Evolutionary conservation across 2,797 vertebrate species (phyloP).

Genomic region (Enoplosus armatus): DNA sequence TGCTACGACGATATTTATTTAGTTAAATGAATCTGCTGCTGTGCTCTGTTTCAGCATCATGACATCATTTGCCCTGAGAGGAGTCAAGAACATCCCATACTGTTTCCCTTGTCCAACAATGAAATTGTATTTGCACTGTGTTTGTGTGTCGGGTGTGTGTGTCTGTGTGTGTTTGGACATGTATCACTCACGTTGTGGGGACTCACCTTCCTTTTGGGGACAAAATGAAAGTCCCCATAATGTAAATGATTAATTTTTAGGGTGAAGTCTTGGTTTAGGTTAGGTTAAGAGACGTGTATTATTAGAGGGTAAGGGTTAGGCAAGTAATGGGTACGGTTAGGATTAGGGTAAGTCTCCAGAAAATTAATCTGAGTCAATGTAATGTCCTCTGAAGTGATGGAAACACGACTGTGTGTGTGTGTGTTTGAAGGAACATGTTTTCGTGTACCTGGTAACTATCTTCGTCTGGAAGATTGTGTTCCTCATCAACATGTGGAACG

Average conservation of each 20-base stretch:
- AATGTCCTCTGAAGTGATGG: too few species aligned
- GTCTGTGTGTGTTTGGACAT: background rate
- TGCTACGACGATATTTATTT: too few species aligned
- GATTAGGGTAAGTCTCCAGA: too few species aligned
- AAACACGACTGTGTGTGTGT: background rate
- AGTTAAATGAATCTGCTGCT: slow-evolving; percentile 51
- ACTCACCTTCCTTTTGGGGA: too few species aligned
- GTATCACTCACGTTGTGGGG: too few species aligned
- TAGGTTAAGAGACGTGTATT: too few species aligned
- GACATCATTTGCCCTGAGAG: slow-evolving; percentile 51
- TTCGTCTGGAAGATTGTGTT: slow-evolving; percentile 12
- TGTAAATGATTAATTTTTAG: too few species aligned
- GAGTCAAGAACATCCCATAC: slow-evolving; percentile 34
- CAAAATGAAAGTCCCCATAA: too few species aligned
- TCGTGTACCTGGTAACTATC: background rate
- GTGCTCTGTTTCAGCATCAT: slow-evolving; percentile 57
- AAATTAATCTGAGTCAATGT: too few species aligned
- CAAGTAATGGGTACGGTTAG: too few species aligned
- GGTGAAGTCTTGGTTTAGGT: too few species aligned
- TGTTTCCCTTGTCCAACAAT: slow-evolving; percentile 17
- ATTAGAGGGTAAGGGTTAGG: too few species aligned
- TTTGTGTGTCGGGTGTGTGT: background rate
- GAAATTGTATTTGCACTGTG: slow-evolving; percentile 5
- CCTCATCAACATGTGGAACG: background rate
- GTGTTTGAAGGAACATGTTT: background rate